Evolutionary conservation across 1,140 invertebrate genomes (phyloP).

Genomic region (Plutomurus gul): DNA sequence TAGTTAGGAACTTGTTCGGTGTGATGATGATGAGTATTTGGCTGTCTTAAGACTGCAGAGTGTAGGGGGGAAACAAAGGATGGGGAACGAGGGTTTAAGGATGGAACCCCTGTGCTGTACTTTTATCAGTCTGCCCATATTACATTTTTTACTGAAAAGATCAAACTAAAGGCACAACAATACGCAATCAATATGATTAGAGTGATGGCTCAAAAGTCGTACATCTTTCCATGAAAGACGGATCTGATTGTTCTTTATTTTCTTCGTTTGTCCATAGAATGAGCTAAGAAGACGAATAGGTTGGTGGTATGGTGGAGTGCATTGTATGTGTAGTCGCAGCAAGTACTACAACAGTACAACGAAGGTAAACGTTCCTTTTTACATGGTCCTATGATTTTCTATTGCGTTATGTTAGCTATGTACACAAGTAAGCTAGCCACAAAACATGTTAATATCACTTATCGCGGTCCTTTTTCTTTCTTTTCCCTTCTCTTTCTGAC

Average conservation of each 20-base stretch:
- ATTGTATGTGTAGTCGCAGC: no score
- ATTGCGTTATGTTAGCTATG: no score
- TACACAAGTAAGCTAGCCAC: no score
- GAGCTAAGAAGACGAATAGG: no score
- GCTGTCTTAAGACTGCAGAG: not conserved
- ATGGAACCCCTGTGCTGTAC: not conserved
- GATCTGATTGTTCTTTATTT: conserved; percentile 30
- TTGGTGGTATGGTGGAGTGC: no score
- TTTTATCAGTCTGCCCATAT: conserved; percentile 1
- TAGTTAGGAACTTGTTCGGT: not conserved
- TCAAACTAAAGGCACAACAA: conserved; percentile 27
- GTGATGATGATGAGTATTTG: not conserved
- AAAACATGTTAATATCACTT: no score
- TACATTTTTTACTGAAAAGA: conserved; percentile 16
- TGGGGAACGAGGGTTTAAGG: not conserved
- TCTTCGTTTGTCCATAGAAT: not conserved
- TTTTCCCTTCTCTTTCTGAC: not conserved
- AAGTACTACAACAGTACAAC: no score
- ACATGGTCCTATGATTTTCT: no score
- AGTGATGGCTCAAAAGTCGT: conserved; percentile 31
- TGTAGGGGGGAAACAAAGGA: not conserved
- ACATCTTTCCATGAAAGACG: conserved; percentile 21
- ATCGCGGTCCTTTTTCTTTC: not conserved
- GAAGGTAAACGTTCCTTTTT: no score
- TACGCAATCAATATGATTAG: conserved; percentile 34